Percentiles rank a stretch among this genome's conserved stretches.
Conservation (phyloP, 2,797 vertebrate genomes). For the Sebastes diploproa region DNA sequence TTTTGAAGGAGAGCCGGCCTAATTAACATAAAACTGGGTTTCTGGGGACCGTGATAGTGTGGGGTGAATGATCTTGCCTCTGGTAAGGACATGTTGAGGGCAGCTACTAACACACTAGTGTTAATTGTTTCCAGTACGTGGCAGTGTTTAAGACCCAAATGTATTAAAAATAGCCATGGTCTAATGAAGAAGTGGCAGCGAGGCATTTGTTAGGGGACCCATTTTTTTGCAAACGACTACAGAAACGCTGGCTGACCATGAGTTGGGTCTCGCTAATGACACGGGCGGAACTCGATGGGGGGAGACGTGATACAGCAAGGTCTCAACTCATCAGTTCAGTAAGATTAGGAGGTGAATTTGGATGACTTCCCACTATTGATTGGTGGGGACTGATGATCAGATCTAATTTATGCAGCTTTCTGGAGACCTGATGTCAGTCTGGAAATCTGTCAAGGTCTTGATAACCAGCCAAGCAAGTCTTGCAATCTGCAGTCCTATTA, state of each 20-base stretch:
- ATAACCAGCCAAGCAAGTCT: conserved; percentile 72
- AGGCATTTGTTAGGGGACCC: conserved; percentile 70
- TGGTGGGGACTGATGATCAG: conserved; percentile 71
- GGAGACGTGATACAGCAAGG: conserved; percentile 58
- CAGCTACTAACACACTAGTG: conserved; percentile 85
- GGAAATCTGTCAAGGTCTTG: conserved; percentile 69
- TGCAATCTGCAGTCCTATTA: conserved; percentile 63
- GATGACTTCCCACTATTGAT: conserved; percentile 72
- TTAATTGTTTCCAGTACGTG: conserved; percentile 88
- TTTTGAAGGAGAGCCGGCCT: conserved; percentile 90
- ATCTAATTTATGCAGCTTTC: conserved; percentile 73
- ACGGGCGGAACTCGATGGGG: conserved; percentile 37
- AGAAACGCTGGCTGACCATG: conserved; percentile 52
- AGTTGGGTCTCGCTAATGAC: conserved; percentile 47
- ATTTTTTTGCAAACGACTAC: conserved; percentile 58
- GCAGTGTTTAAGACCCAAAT: conserved; percentile 85
- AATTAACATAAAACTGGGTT: conserved; percentile 93
- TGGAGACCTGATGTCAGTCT: conserved; percentile 60
- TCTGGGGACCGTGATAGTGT: conserved; percentile 78
- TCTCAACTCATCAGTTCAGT: conserved; percentile 69
- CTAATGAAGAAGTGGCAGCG: conserved; percentile 74
- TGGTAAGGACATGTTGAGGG: conserved; percentile 90
- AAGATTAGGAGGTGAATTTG: conserved; percentile 72
- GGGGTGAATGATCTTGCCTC: conserved; percentile 88
- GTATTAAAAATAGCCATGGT: conserved; percentile 79